Evolutionary conservation across 1,140 invertebrate species (phyloP).

Genomic region (Metopolophium dirhodum): DNA sequence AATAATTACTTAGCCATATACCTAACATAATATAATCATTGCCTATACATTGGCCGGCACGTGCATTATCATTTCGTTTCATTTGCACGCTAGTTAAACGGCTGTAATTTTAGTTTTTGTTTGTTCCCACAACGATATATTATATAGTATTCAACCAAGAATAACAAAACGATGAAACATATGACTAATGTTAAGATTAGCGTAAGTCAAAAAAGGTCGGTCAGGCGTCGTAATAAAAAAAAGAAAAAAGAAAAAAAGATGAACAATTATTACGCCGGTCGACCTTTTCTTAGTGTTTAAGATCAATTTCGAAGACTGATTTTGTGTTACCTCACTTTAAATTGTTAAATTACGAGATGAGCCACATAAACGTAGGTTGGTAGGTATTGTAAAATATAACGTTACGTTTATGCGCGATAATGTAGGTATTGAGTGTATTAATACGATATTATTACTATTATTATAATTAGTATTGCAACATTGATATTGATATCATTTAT

Average conservation of each 20-base stretch:
- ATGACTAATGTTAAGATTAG: constrained; percentile 40
- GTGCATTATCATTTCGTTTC: background rate
- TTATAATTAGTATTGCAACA: background rate
- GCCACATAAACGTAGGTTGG: background rate
- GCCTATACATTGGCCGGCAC: background rate
- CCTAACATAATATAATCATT: background rate
- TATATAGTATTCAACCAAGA: constrained; percentile 35
- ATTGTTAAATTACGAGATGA: background rate
- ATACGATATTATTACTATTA: background rate
- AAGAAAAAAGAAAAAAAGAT: background rate
- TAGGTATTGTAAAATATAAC: background rate
- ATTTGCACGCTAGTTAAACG: background rate
- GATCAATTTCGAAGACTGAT: constrained; percentile 35
- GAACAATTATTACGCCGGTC: background rate
- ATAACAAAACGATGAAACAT: constrained; percentile 47
- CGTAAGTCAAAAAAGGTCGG: background rate
- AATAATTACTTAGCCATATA: background rate
- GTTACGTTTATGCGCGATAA: background rate
- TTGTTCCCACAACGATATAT: background rate
- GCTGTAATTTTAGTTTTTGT: background rate
- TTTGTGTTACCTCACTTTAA: background rate
- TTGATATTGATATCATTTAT: background rate
- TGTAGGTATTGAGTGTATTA: background rate
- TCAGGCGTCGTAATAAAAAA: background rate
- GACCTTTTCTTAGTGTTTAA: constrained; percentile 3